Base-by-base conservation (phyloP, 1,140 invertebrate genomes). In the Hyles euphorbiae region DNA sequence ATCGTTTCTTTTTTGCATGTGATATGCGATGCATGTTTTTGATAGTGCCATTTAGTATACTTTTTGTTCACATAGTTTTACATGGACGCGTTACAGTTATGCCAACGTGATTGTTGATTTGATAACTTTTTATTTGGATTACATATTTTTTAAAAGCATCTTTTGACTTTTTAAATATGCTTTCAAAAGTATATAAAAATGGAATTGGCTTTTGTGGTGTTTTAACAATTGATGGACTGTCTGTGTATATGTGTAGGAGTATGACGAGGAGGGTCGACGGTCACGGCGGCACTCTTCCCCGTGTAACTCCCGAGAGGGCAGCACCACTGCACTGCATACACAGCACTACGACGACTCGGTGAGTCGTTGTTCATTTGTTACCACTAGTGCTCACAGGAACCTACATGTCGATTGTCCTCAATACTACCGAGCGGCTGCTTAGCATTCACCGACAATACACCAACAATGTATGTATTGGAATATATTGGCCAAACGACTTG, bases 321-420 rank as follows among this genome's bases (percentile, higher is more conserved):
- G 91, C 78, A 91, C 91, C 11, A 91, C 90, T 11, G 90, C 89
- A 7, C 70, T 92, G 36, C 91, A 91, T 70, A 90, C 91, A 56
- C 84, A 90, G 70, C 92, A 92, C 79, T 93, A 93, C 85, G 89
- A 90, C 74, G 92, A 93, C 78, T 82, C 92, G 83, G 93, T 93
- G 84, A 93, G 92, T 92, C 58, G 55, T 56, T 51, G 5, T 46
- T 3, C 36, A 40, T 40, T 40, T 40, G 36, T 40, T 40, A 5
- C 36, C 36, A 40, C 32, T 55, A 58, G 40, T 55, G 40, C 34
- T 53, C 44, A 54, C 12, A 22, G 46, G 46, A 11, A 10, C n/a
- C 8, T 48, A 48, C 8, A 5, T 40, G 36, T 40, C 36, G 36
- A 40, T 8, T 40, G 2, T 40, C 36, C 1, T 5, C 5, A 40